These are phyloP conservation scores for Nannoperca australis DNA, from an alignment of 2,797 vertebrate species.

Conservation along the genomic window DNA sequence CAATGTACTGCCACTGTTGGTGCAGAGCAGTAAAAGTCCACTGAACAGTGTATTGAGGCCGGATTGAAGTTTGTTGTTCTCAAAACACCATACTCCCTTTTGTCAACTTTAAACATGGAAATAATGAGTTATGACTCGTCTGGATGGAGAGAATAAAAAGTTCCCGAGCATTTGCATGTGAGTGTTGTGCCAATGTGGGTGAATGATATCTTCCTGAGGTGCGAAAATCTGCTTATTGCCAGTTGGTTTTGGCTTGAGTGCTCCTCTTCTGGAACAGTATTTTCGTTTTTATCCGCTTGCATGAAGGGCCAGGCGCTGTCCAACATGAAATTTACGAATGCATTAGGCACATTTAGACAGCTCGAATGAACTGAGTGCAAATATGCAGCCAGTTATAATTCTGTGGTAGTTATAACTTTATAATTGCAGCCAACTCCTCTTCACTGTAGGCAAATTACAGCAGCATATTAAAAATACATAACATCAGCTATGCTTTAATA, in stretches of 20 bases:
- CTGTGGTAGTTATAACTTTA: conserved; percentile 41
- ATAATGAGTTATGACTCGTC: conserved; percentile 55
- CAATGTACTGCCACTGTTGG: conserved; percentile 59
- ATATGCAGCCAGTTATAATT: conserved; percentile 52
- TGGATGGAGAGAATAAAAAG: conserved; percentile 58
- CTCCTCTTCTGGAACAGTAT: conserved; percentile 61
- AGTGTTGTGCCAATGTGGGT: conserved; percentile 66
- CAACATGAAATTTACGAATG: conserved; percentile 70
- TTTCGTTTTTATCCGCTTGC: conserved; percentile 71
- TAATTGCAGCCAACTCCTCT: conserved; percentile 47
- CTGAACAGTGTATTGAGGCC: conserved; percentile 21
- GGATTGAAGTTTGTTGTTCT: conserved; percentile 43
- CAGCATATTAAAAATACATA: conserved; percentile 56
- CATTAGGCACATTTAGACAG: conserved; percentile 59
- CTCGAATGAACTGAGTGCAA: conserved; percentile 59
- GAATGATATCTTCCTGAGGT: conserved; percentile 76
- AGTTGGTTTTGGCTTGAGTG: conserved; percentile 75
- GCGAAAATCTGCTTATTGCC: conserved; percentile 76
- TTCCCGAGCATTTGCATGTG: conserved; percentile 65
- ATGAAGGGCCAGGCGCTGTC: conserved; percentile 55
- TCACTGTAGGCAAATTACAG: conserved; percentile 52
- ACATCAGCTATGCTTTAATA: conserved; percentile 50
- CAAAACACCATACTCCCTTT: conserved; percentile 8
- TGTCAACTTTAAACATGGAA: conserved; percentile 34
- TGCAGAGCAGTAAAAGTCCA: conserved; percentile 46